Percentiles rank a stretch among this genome's conserved stretches.
phyloP scores from a whole-genome alignment of 2,888 invertebrate genomes.

The Leptopilina drosophilae region DNA sequence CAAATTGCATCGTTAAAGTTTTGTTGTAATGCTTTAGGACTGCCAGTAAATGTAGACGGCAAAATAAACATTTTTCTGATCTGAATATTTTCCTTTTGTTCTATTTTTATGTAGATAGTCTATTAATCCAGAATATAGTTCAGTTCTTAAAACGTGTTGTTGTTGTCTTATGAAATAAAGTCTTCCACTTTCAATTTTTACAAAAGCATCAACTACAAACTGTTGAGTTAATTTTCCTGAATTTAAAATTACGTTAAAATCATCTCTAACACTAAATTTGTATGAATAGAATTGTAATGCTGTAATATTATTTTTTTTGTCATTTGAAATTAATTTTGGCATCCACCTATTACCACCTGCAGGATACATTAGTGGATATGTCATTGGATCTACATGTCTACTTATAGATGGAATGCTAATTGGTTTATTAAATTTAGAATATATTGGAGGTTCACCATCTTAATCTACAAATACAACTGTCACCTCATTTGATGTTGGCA shows the following conservation, averaged over 20 bases:
- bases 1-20: conserved; percentile 57
- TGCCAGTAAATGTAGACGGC: conserved; percentile 49
- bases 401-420: conserved; percentile 31
- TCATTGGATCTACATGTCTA: conserved; percentile 1
- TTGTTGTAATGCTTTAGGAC: conserved; percentile 49
- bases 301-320: conserved; percentile 34
- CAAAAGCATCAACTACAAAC: conserved; percentile 45
- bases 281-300: conserved; percentile 33
- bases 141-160: conserved; percentile 47
- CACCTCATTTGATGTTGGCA: conserved; percentile 49
- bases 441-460: conserved; percentile 44
- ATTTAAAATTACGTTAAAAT: conserved; percentile 33
- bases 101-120: conserved; percentile 45
- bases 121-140: conserved; percentile 24
- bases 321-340: background rate
- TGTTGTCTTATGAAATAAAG: conserved; percentile 43
- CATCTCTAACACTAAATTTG: conserved; percentile 40
- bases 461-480: conserved; percentile 21
- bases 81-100: conserved; percentile 26
- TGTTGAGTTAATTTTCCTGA: conserved; percentile 44
- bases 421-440: conserved; percentile 42
- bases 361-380: conserved; percentile 47
- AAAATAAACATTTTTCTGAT: conserved; percentile 48
- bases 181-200: conserved; percentile 49
- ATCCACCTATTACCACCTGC: conserved; percentile 42